Evolutionary conservation across 2,797 vertebrate genomes (phyloP), one percentile per base, ranked within the genome.

Genomic region (Zalophus californianus): DNA sequence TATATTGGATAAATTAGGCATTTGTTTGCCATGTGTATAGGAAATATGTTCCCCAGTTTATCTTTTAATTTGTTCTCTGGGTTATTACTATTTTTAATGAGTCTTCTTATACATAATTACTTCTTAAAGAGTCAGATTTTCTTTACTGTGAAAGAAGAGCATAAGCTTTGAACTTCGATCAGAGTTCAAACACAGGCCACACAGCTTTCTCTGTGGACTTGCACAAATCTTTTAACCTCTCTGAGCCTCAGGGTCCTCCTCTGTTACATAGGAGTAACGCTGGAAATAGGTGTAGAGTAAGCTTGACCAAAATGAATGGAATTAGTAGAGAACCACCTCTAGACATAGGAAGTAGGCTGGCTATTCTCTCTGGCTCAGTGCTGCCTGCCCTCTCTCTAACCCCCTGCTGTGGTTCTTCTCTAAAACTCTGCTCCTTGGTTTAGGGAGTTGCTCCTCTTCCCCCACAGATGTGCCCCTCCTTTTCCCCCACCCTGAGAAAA

Each of bases 401-500:
- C 3, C 21, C 8, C 3, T 64, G 4, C 35, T 68, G 3, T 66
- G 48, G 27, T 35, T 50, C 85, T 97, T 92, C 66, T 77, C 56
- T 35, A 56, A 90, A 50, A 80, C 14, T 48, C 27, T n/a, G 35
- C 25, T 54, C 44, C 58, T 21, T 60, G 0, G 23, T 95, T 50
- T 85, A 14, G 5, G 62, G 2, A 14, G 4, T 12, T 58, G 4
- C 2, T 62, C 56, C 18, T 44, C 44, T 44, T 32, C 32, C 11
- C 3, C 1, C 18, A 18, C 18, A 35, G 60, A 4, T 1, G 1
- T 7, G 23, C n/a, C 1, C 10, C 2, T 54, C 5, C 54, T 29
- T 78, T 66, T 68, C 14, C 23, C 23, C 29, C 10, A 73, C 16
- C 23, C 20, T 15, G 23, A 29, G 73, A 78, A 91, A 90, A 70